Conservation (phyloP, 2,888 invertebrate genomes). For the Leucozona laternaria region DNA sequence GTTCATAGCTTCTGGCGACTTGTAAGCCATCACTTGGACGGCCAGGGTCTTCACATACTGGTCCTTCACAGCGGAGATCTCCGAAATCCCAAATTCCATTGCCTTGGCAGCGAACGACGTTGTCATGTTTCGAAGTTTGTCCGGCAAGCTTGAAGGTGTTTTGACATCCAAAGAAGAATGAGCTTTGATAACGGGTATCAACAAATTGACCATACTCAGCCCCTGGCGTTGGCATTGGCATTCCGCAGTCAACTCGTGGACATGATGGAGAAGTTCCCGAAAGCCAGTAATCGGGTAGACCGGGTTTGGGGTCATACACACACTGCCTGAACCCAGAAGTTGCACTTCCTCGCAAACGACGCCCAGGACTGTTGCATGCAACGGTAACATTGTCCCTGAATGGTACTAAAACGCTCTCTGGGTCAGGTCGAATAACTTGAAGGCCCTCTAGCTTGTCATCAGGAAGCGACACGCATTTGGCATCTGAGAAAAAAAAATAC, state of each 20-base stretch:
- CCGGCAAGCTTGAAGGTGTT: constrained; percentile 97
- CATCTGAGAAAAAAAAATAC: constrained; percentile 85
- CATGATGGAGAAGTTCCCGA: constrained; percentile 94
- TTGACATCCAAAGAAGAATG: constrained; percentile 97
- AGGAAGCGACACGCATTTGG: constrained; percentile 94
- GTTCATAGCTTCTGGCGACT: constrained; percentile 92
- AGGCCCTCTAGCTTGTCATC: constrained; percentile 95
- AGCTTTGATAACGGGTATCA: constrained; percentile 95
- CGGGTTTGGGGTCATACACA: constrained; percentile 96
- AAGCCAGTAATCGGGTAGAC: constrained; percentile 95
- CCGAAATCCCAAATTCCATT: constrained; percentile 99
- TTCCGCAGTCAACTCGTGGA: constrained; percentile 95
- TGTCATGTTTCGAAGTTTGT: constrained; percentile 95
- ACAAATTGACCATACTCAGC: constrained; percentile 95
- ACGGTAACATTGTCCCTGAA: constrained; percentile 96
- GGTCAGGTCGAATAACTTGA: constrained; percentile 90
- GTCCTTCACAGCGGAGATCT: constrained; percentile 96
- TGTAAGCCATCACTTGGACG: constrained; percentile 96
- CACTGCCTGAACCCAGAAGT: constrained; percentile 96
- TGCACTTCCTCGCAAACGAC: constrained; percentile 91
- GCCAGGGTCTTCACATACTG: constrained; percentile 98
- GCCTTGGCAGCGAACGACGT: constrained; percentile 95
- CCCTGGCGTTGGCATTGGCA: constrained; percentile 95
- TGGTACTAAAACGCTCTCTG: constrained; percentile 92
- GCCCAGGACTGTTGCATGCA: constrained; percentile 91